phyloP scores from a whole-genome alignment of 2,797 vertebrate species.

The Echeneis naucrates region DNA sequence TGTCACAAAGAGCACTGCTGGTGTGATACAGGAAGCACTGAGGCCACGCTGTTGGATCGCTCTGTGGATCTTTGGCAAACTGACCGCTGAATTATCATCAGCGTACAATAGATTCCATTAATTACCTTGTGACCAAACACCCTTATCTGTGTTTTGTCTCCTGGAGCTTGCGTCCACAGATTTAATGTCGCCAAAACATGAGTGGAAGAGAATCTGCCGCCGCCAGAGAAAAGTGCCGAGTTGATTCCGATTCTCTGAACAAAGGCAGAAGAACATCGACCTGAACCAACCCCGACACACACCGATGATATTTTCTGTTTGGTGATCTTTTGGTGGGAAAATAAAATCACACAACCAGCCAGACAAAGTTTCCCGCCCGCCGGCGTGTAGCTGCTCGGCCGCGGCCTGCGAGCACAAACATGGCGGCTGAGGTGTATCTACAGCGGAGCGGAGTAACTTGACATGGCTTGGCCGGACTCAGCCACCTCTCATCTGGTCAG shows the following conservation, averaged over 20 bases:
- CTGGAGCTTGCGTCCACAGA: background rate
- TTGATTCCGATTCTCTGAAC: background rate
- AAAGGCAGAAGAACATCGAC: constrained; percentile 14
- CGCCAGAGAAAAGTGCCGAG: too few species aligned
- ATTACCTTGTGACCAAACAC: constrained; percentile 16
- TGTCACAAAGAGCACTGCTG: constrained; percentile 31
- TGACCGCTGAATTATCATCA: background rate
- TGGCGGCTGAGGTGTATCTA: constrained; percentile 51
- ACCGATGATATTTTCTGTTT: constrained; percentile 1
- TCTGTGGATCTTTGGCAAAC: constrained; percentile 9
- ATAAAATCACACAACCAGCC: background rate
- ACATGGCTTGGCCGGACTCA: constrained; percentile 68
- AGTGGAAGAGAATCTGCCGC: too few species aligned
- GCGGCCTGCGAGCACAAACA: constrained; percentile 17
- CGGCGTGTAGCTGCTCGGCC: background rate
- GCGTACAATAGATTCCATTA: background rate
- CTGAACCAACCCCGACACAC: constrained; percentile 27
- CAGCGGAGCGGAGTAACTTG: constrained; percentile 64
- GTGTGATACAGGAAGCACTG: constrained; percentile 25
- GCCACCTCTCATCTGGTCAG: constrained; percentile 68
- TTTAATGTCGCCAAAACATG: too few species aligned
- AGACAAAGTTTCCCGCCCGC: background rate
- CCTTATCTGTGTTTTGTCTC: background rate
- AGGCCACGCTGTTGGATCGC: background rate
- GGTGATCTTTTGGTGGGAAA: background rate